These are phyloP conservation scores for Oxytorus armatus DNA, from an alignment of 2,888 invertebrate species.

Conservation along the genomic window DNA sequence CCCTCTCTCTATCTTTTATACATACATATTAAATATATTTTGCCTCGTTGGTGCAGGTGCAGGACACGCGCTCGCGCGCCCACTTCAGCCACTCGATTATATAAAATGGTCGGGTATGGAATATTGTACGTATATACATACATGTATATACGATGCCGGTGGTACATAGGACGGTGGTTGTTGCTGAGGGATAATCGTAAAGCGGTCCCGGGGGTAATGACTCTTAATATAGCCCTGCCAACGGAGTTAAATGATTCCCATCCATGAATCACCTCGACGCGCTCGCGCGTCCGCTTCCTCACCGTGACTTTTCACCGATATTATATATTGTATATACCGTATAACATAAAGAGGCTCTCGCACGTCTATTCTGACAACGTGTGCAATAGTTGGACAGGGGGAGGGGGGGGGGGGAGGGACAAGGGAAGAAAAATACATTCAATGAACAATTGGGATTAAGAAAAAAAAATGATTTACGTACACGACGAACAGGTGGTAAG, in stretches of 20 bases:
- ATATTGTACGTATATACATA: slow-evolving; percentile 52
- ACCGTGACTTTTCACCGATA: slow-evolving; percentile 56
- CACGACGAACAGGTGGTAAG: no score
- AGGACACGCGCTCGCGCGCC: slow-evolving; percentile 62
- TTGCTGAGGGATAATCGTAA: slow-evolving; percentile 66
- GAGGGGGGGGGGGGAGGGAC: no score
- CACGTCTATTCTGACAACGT: slow-evolving; percentile 11
- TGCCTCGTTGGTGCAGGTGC: slow-evolving; percentile 63
- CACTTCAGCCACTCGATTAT: slow-evolving; percentile 64
- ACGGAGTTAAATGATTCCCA: slow-evolving; percentile 69
- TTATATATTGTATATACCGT: slow-evolving; percentile 10
- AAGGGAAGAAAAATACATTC: not conserved
- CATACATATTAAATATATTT: slow-evolving; percentile 4
- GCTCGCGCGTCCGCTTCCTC: slow-evolving; percentile 50
- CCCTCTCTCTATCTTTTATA: not conserved
- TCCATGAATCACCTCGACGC: slow-evolving; percentile 67
- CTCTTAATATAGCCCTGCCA: slow-evolving; percentile 70
- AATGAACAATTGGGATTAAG: slow-evolving; percentile 2
- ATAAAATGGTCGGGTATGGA: slow-evolving; percentile 63
- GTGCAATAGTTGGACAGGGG: no score
- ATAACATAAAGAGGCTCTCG: not conserved
- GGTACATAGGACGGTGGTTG: slow-evolving; percentile 38
- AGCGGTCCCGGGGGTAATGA: slow-evolving; percentile 68
- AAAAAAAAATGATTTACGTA: no score
- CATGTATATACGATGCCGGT: slow-evolving; percentile 47